Base-by-base conservation (phyloP, 2,113 vertebrate genomes). In the Cebus imitator region DNA sequence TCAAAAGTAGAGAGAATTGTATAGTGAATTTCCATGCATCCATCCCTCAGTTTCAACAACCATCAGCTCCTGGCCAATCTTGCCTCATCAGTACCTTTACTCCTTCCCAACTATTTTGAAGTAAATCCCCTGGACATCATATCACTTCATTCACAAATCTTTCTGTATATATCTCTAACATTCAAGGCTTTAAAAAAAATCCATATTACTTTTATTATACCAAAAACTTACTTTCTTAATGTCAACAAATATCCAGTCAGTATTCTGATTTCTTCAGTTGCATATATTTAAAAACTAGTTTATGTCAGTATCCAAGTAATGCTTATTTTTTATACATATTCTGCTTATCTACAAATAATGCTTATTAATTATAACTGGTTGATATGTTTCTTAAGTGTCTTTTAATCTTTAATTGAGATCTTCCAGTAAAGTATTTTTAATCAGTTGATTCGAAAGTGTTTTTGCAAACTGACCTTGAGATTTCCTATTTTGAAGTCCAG, bases 191-290 rank as follows among this genome's bases (percentile, higher is more conserved):
- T 66, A 55, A n/a, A 58, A 92, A 81, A 75, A 37, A 79, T 50
- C 8, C 13, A 0, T 55, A 81, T 70, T 75, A 68, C 37, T 23
- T 57, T 78, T 73, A 75, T 82, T 30, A 80, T 73, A 50, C n/a
- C 40, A 25, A 83, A 87, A 72, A 55, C 61, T 84, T 94, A 94
- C 52, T 88, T 94, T 83, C 35, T 87, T 87, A 90, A 55, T 87
- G 14, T 57, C 32, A 55, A 57, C 40, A 95, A 43, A 85, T 80
- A 92, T 81, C 16, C 2, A 48, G 58, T 61, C 87, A 88, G 0
- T 89, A 64, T 90, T 95, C 66, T 23, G 55, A 5, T 92, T 90
- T 92, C 30, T 72, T 37, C 23, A 68, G 2, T 88, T 91, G 11
- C 11, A 16, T 89, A 73, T 45, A 40, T 43, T 88, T 88, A 25